phyloP scores from a whole-genome alignment of 2,888 invertebrate genomes.

The Abrostola triplasia region DNA sequence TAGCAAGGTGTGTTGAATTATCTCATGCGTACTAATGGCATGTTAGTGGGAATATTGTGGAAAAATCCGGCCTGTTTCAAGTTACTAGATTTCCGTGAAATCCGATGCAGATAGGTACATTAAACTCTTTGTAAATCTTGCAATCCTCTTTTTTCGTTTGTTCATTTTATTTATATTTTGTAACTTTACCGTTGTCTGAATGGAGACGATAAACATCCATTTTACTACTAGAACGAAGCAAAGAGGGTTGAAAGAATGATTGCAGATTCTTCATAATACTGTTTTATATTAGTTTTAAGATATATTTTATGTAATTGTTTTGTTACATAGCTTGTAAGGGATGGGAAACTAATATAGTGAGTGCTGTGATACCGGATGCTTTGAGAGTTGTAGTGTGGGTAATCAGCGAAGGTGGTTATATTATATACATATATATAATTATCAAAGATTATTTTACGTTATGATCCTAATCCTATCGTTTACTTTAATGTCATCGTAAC shows the following conservation, averaged over 20 bases:
- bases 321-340: slow-evolving; percentile 76
- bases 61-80: slow-evolving; percentile 58
- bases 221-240: slow-evolving; percentile 42
- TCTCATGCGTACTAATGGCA: slow-evolving; percentile 21
- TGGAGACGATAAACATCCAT: slow-evolving; percentile 51
- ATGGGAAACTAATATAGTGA: slow-evolving; percentile 70
- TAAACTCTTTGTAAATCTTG: slow-evolving; percentile 33
- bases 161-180: slow-evolving; percentile 26
- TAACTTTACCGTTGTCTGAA: slow-evolving; percentile 41
- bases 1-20: slow-evolving; percentile 7
- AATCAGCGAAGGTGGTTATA: slow-evolving; percentile 59
- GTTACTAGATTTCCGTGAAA: slow-evolving; percentile 39
- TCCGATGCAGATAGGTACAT: slow-evolving; percentile 23
- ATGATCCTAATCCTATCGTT: slow-evolving; percentile 32
- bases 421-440: slow-evolving; percentile 47
- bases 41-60: slow-evolving; percentile 18
- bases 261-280: slow-evolving; percentile 59
- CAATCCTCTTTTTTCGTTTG: slow-evolving; percentile 53
- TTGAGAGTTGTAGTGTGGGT: slow-evolving; percentile 67
- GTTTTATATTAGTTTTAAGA: slow-evolving; percentile 69
- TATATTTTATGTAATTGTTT: slow-evolving; percentile 67
- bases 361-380: slow-evolving; percentile 84
- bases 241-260: slow-evolving; percentile 56
- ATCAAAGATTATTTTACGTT: slow-evolving; percentile 46
- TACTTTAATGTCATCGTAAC: slow-evolving; percentile 40